phyloP scores from a whole-genome alignment of 1,140 invertebrate genomes.

The Drosophila ambigua region DNA sequence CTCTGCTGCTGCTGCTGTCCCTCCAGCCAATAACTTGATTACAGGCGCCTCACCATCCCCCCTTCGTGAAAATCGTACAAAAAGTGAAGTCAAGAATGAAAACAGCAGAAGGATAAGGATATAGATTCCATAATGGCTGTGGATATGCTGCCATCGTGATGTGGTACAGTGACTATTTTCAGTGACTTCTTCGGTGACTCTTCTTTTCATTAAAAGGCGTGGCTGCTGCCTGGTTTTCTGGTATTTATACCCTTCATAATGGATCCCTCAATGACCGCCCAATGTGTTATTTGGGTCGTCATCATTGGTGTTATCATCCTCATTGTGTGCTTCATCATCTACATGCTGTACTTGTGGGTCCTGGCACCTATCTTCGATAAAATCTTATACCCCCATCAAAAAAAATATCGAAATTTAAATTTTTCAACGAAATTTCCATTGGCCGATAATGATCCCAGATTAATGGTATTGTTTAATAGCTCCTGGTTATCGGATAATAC shows the following conservation, averaged over 20 bases:
- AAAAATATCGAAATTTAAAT: background rate
- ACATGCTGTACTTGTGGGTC: constrained; percentile 6
- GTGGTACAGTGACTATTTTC: constrained; percentile 8
- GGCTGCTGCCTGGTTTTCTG: constrained; percentile 21
- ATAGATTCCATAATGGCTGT: constrained; percentile 1
- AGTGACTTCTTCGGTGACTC: constrained; percentile 20
- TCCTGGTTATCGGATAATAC: no score
- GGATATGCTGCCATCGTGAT: constrained; percentile 27
- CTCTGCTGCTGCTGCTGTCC: background rate
- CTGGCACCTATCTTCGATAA: background rate
- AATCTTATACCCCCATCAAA: background rate
- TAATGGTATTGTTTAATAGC: no score
- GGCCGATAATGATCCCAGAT: no score
- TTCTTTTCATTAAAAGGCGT: constrained; percentile 44
- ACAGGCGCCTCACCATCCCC: constrained; percentile 11
- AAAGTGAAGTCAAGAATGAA: constrained; percentile 12
- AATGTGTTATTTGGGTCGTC: constrained; percentile 26
- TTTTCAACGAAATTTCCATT: no score
- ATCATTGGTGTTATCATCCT: constrained; percentile 24
- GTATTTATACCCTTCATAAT: constrained; percentile 8
- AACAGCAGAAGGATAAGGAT: background rate
- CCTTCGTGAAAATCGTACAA: constrained; percentile 1
- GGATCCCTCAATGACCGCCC: constrained; percentile 20
- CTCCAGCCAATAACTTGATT: constrained; percentile 59
- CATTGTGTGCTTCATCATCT: background rate